A percentile compares a stretch with the other conserved stretches of the same genome.
These are phyloP conservation scores for Cygnus atratus DNA, from an alignment of 2,113 vertebrate genomes.

Conservation along the genomic window DNA sequence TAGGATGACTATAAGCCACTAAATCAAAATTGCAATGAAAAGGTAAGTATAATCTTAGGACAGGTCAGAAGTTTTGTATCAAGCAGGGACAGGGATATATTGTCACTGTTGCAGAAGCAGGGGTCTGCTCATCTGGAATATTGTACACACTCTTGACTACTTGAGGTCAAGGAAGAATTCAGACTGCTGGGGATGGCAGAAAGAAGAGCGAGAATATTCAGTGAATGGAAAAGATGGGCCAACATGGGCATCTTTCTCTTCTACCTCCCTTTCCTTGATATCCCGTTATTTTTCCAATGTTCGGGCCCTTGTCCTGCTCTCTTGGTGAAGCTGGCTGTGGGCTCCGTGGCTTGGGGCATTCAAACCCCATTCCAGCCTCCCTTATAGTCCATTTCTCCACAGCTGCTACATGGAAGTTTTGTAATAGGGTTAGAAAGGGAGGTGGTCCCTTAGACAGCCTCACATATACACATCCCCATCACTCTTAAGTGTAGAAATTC, in stretches of 20 bases:
- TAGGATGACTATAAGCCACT: not conserved
- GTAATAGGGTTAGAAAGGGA: not conserved
- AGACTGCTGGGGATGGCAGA: not conserved
- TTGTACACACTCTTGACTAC: not conserved
- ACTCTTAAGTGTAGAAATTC: not conserved
- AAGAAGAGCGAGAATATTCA: not conserved
- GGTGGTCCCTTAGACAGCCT: not conserved
- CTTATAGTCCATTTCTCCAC: not conserved
- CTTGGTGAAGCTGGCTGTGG: not conserved
- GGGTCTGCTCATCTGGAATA: not conserved
- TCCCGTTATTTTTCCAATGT: not conserved
- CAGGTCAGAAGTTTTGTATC: not conserved
- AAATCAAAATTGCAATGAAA: not conserved
- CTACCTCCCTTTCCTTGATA: not conserved
- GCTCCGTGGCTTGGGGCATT: not conserved
- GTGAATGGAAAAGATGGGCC: not conserved
- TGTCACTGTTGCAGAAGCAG: fast-evolving
- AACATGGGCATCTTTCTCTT: not conserved
- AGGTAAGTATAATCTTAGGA: not conserved
- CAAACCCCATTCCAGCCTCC: fast-evolving
- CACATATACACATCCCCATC: not conserved
- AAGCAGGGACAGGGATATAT: not conserved
- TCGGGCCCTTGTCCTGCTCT: not conserved
- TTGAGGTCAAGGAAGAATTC: not conserved
- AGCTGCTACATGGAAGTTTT: not conserved